Percentiles rank a stretch among this genome's conserved stretches.
Evolutionary conservation across 2,888 invertebrate genomes (phyloP).

Genomic region (Chrysodeixis includens): DNA sequence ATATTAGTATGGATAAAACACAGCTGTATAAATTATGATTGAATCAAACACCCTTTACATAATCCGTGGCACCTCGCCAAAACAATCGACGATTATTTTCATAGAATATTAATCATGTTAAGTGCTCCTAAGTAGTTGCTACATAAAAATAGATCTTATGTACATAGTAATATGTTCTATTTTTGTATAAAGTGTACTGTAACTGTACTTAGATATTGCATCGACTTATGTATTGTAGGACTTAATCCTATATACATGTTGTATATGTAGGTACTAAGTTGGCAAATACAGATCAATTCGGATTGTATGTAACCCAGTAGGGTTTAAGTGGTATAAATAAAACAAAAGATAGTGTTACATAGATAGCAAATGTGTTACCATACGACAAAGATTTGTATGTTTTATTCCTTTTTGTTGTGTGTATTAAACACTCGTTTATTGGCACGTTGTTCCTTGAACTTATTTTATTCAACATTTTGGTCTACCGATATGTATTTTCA

Average conservation of each 20-base stretch:
- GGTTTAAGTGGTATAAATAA: not conserved
- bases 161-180: too few relatives aligned
- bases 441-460: too few relatives aligned
- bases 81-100: not conserved
- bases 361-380: too few relatives aligned
- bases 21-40: not conserved
- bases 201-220: too few relatives aligned
- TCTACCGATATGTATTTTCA: too few relatives aligned
- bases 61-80: not conserved
- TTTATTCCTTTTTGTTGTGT: not conserved
- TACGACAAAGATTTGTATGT: not conserved
- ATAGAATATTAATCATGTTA: not conserved
- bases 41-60: not conserved
- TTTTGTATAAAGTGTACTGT: too few relatives aligned
- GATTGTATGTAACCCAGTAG: not conserved
- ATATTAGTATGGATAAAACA: not conserved
- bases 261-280: not conserved
- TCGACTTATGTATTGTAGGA: not conserved
- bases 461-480: too few relatives aligned
- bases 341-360: not conserved
- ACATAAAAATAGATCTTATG: not conserved
- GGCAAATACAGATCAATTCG: not conserved
- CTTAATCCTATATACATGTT: not conserved
- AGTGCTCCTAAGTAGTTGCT: not conserved
- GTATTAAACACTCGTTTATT: too few relatives aligned